A percentile compares a stretch with the other conserved stretches of the same genome.
Conservation (phyloP, 1,140 invertebrate genomes). For the Drosophila carrolli region DNA sequence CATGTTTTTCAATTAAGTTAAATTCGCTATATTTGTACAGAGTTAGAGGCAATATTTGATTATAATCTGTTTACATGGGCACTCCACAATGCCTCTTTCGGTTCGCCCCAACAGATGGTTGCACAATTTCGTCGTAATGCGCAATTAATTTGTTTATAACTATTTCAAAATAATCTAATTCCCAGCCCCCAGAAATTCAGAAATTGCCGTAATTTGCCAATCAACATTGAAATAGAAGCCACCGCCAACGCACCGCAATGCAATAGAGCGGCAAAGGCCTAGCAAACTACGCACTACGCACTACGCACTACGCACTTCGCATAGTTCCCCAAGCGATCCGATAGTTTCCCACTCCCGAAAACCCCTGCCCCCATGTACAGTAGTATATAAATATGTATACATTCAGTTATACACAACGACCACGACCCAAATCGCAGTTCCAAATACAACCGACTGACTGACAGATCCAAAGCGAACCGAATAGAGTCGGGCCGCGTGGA, state of each 20-base stretch:
- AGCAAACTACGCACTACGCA: slow-evolving; percentile 42
- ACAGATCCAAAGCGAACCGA: slow-evolving; percentile 3
- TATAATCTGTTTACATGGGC: slow-evolving; percentile 3
- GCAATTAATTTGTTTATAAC: slow-evolving; percentile 80
- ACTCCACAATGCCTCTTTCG: background rate
- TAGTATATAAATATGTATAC: background rate
- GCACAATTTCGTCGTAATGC: slow-evolving; percentile 34
- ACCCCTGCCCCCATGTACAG: background rate
- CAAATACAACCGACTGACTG: slow-evolving; percentile 12
- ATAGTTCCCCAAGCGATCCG: background rate
- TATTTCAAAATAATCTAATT: slow-evolving; percentile 80
- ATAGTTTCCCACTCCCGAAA: too few relatives aligned
- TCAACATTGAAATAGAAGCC: slow-evolving; percentile 77
- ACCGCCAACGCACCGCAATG: slow-evolving; percentile 43
- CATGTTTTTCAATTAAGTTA: too few relatives aligned
- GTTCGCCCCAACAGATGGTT: slow-evolving; percentile 13
- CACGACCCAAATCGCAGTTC: slow-evolving; percentile 75
- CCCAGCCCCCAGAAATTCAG: slow-evolving; percentile 58
- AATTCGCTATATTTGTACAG: background rate
- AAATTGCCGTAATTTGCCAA: slow-evolving; percentile 81
- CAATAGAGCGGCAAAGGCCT: slow-evolving; percentile 20
- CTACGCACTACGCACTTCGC: slow-evolving; percentile 42
- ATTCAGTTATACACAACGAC: slow-evolving; percentile 57
- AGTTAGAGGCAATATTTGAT: background rate
- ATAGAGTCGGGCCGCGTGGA: background rate